A percentile compares a stretch with the other conserved stretches of the same genome.
Conservation (phyloP, 2,888 invertebrate genomes). For the Hydrotaea diabolus region DNA sequence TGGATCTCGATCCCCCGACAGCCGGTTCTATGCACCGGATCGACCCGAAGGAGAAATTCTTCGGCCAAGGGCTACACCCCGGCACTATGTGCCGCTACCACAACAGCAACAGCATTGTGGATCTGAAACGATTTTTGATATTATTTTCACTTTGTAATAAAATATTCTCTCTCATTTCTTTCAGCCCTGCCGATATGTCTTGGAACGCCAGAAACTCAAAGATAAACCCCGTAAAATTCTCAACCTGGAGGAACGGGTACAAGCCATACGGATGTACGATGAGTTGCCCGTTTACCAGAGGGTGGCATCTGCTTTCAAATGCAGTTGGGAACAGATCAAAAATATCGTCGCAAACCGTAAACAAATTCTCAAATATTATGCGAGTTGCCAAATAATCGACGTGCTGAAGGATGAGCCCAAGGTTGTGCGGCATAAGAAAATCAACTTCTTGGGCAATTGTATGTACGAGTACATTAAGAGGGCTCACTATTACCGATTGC, state of each 20-base stretch:
- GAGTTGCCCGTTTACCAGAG: slow-evolving; percentile 69
- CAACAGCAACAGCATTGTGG: no score
- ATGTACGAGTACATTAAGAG: slow-evolving; percentile 71
- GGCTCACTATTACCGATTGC: slow-evolving; percentile 65
- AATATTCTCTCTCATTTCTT: slow-evolving; percentile 1
- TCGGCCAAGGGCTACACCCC: no score
- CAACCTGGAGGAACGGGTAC: slow-evolving; percentile 70
- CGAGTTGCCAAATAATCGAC: slow-evolving; percentile 68
- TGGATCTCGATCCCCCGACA: no score
- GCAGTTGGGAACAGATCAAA: slow-evolving; percentile 72
- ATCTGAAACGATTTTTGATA: no score
- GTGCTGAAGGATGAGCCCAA: slow-evolving; percentile 66
- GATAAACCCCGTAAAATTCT: slow-evolving; percentile 69
- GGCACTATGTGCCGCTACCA: no score
- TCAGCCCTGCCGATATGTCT: slow-evolving; percentile 68
- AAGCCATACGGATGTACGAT: slow-evolving; percentile 70
- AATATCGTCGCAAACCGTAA: slow-evolving; percentile 70
- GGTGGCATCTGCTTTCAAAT: slow-evolving; percentile 69
- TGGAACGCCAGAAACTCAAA: slow-evolving; percentile 66
- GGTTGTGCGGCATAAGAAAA: slow-evolving; percentile 69
- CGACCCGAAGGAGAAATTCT: no score
- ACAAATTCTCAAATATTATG: slow-evolving; percentile 70
- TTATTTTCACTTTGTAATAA: no score
- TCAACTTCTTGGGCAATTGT: slow-evolving; percentile 70
- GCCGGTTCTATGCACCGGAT: no score